These are phyloP conservation scores for Mamestra configurata DNA, from an alignment of 1,140 invertebrate genomes.

Conservation along the genomic window DNA sequence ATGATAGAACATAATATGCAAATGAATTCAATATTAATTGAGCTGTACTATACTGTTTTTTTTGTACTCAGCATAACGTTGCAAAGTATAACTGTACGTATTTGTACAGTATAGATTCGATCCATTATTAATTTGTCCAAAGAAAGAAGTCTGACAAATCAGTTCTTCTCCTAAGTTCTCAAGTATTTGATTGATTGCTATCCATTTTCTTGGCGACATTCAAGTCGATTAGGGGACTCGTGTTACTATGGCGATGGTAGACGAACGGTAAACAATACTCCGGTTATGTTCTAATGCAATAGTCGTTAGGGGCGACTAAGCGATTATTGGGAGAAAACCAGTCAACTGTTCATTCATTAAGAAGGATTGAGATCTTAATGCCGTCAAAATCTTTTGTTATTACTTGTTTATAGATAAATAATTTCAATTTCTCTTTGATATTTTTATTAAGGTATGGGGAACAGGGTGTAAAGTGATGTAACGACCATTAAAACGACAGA, in stretches of 20 bases:
- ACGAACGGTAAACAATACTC: slow-evolving; percentile 23
- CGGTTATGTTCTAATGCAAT: slow-evolving; percentile 28
- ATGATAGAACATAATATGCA: too few species aligned
- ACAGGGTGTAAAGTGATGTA: too few species aligned
- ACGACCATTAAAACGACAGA: too few species aligned
- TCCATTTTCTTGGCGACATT: slow-evolving; percentile 17
- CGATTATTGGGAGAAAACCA: background rate
- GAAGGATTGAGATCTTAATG: background rate
- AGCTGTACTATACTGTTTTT: too few species aligned
- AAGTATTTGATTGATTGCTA: slow-evolving; percentile 33
- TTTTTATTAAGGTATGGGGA: too few species aligned
- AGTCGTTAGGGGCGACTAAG: background rate
- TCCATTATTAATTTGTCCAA: too few species aligned
- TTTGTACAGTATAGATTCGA: too few species aligned
- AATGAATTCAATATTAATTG: too few species aligned
- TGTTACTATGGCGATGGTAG: slow-evolving; percentile 23
- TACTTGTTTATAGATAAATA: too few species aligned
- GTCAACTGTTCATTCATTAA: background rate
- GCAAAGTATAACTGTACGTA: too few species aligned
- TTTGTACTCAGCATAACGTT: too few species aligned
- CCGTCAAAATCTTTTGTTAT: background rate
- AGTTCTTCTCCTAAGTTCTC: slow-evolving; percentile 26
- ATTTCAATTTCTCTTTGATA: too few species aligned
- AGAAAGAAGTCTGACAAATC: background rate
- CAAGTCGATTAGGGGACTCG: slow-evolving; percentile 12